Evolutionary conservation across 1,140 invertebrate genomes (phyloP).

Genomic region (Caenorhabditis briggsae): DNA sequence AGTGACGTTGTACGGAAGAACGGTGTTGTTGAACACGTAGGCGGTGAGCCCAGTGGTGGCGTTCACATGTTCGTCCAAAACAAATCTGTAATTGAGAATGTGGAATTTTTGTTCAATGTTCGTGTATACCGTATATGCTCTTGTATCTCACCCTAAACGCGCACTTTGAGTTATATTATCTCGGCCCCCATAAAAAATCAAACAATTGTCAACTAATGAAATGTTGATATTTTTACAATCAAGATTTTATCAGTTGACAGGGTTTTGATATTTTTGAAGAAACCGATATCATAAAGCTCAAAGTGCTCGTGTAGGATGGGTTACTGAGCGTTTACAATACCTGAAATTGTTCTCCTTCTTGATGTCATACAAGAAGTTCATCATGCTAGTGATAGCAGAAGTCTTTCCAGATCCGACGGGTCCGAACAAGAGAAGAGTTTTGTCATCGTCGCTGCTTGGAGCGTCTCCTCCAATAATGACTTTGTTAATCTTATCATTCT

Average conservation of each 20-base stretch:
- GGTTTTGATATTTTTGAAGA: no score
- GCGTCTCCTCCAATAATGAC: slow-evolving; percentile 61
- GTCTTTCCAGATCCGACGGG: slow-evolving; percentile 60
- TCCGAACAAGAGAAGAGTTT: slow-evolving; percentile 63
- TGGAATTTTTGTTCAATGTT: neutral
- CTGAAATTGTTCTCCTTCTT: slow-evolving; percentile 64
- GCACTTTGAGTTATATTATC: no score
- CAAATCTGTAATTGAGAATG: slow-evolving; percentile 56
- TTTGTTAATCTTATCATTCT: slow-evolving; percentile 59
- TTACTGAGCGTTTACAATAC: slow-evolving; percentile 4
- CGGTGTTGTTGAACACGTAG: slow-evolving; percentile 65
- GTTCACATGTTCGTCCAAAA: slow-evolving; percentile 47
- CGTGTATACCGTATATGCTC: no score
- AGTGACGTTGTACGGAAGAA: slow-evolving; percentile 64
- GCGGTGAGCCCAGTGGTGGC: slow-evolving; percentile 56
- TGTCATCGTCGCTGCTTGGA: slow-evolving; percentile 55
- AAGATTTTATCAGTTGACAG: no score
- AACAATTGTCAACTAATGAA: no score
- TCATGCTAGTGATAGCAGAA: slow-evolving; percentile 60
- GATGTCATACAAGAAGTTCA: slow-evolving; percentile 65
- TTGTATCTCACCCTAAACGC: no score
- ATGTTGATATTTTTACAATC: no score
- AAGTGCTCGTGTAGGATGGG: no score
- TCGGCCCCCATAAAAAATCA: no score
- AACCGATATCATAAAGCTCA: no score